A percentile compares a stretch with the other conserved stretches of the same genome.
These are phyloP conservation scores for Zygaena filipendulae DNA, from an alignment of 2,888 invertebrate genomes.

Conservation along the genomic window DNA sequence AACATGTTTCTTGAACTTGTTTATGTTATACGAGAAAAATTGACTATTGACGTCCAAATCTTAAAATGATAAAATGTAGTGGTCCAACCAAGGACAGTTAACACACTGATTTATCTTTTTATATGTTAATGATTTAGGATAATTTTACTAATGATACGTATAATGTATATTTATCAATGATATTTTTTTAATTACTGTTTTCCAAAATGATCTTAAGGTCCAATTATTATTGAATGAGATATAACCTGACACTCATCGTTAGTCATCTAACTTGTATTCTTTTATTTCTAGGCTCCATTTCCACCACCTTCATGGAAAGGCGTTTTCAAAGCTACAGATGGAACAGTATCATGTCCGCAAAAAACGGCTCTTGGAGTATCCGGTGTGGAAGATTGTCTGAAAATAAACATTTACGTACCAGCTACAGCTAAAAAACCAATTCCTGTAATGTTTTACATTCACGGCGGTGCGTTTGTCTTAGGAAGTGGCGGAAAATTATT, in stretches of 20 bases:
- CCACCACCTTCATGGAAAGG: conserved; percentile 51
- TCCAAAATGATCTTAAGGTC: too few relatives aligned
- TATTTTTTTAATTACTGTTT: conserved; percentile 6
- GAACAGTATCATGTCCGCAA: conserved; percentile 42
- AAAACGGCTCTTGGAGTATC: conserved; percentile 22
- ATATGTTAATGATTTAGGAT: too few relatives aligned
- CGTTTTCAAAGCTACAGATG: conserved; percentile 40
- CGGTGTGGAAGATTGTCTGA: conserved; percentile 49
- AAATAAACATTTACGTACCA: conserved; percentile 48
- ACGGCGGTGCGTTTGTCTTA: conserved; percentile 48
- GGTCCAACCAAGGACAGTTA: too few relatives aligned
- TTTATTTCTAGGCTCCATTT: conserved; percentile 37
- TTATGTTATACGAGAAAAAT: too few relatives aligned
- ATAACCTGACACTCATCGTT: too few relatives aligned
- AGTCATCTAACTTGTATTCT: neutral
- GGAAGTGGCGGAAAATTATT: conserved; percentile 48
- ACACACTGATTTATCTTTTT: too few relatives aligned
- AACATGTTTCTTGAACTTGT: too few relatives aligned
- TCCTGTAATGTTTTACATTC: conserved; percentile 53
- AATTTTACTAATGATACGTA: too few relatives aligned
- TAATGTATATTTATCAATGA: conserved; percentile 1
- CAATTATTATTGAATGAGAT: too few relatives aligned
- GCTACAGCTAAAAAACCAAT: conserved; percentile 24
- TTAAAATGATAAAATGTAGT: too few relatives aligned
- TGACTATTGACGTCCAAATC: too few relatives aligned